These are phyloP conservation scores for Axea sp. DNA, from an alignment of 2,888 invertebrate species.

Conservation along the genomic window DNA sequence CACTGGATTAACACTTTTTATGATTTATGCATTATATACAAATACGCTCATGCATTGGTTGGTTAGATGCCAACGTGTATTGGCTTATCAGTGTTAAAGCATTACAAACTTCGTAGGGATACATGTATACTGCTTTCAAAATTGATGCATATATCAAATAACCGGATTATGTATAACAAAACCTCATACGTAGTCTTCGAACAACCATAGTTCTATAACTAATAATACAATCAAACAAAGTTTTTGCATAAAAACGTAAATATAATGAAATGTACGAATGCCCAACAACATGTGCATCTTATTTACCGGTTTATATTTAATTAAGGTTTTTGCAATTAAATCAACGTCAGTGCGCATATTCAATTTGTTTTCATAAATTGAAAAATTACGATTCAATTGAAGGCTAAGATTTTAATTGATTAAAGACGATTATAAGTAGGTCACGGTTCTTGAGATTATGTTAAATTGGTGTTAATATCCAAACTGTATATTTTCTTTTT, in stretches of 20 bases:
- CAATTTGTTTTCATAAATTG: slow-evolving; percentile 19
- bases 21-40: slow-evolving; percentile 14
- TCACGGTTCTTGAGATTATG: slow-evolving; percentile 28
- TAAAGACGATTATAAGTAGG: slow-evolving; percentile 32
- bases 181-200: neutral
- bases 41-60: slow-evolving; percentile 1
- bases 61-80: slow-evolving; percentile 21
- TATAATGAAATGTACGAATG: neutral
- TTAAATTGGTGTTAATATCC: slow-evolving; percentile 15
- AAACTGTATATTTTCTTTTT: slow-evolving; percentile 7
- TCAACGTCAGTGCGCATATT: neutral
- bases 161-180: neutral
- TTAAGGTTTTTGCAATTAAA: slow-evolving; percentile 6
- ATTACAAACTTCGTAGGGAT: slow-evolving; percentile 26
- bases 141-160: slow-evolving; percentile 10
- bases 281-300: neutral
- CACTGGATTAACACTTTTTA: slow-evolving; percentile 28
- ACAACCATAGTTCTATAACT: too few species aligned
- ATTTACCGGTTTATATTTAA: neutral
- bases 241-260: neutral
- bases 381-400: slow-evolving; percentile 20
- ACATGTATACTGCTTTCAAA: neutral
- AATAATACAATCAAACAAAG: neutral
- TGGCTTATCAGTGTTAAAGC: slow-evolving; percentile 26
- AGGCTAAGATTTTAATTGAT: slow-evolving; percentile 41